These are phyloP conservation scores for Tachina fera DNA, from an alignment of 2,888 invertebrate genomes.

Conservation along the genomic window DNA sequence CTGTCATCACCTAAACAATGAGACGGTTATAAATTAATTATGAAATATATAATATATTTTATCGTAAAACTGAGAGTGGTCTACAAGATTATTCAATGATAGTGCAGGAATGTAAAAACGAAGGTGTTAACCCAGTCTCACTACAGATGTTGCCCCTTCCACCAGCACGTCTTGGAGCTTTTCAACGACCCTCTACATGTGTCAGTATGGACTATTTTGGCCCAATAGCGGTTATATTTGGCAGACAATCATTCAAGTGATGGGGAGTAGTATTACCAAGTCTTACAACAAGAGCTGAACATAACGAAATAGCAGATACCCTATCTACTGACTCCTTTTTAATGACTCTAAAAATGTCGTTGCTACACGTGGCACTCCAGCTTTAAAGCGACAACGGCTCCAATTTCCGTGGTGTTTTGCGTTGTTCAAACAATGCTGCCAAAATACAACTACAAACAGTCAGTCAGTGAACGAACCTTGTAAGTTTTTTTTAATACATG, in stretches of 20 bases:
- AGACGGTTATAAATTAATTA: too few species aligned
- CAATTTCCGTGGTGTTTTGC: slow-evolving; percentile 66
- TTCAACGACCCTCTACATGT: slow-evolving; percentile 68
- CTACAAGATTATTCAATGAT: slow-evolving; percentile 23
- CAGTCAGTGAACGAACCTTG: too few species aligned
- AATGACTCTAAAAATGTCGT: slow-evolving; percentile 65
- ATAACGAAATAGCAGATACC: too few species aligned
- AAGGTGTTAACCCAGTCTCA: background rate
- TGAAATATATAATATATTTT: background rate
- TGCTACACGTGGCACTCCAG: slow-evolving; percentile 59
- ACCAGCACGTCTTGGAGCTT: slow-evolving; percentile 40
- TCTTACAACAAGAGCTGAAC: too few species aligned
- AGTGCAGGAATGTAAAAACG: slow-evolving; percentile 66
- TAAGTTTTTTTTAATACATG: too few species aligned
- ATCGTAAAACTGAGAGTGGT: slow-evolving; percentile 31
- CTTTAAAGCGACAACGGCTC: slow-evolving; percentile 64
- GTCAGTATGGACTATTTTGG: slow-evolving; percentile 72
- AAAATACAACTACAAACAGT: too few species aligned
- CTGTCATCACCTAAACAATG: slow-evolving; percentile 30
- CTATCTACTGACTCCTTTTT: slow-evolving; percentile 47
- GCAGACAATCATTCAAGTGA: slow-evolving; percentile 55
- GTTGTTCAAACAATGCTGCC: too few species aligned
- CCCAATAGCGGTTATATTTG: slow-evolving; percentile 65
- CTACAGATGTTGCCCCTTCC: too few species aligned
- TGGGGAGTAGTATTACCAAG: too few species aligned